Percentiles rank a stretch among this genome's conserved stretches.
phyloP scores from a whole-genome alignment of 1,140 invertebrate genomes.

The Aphis gossypii region DNA sequence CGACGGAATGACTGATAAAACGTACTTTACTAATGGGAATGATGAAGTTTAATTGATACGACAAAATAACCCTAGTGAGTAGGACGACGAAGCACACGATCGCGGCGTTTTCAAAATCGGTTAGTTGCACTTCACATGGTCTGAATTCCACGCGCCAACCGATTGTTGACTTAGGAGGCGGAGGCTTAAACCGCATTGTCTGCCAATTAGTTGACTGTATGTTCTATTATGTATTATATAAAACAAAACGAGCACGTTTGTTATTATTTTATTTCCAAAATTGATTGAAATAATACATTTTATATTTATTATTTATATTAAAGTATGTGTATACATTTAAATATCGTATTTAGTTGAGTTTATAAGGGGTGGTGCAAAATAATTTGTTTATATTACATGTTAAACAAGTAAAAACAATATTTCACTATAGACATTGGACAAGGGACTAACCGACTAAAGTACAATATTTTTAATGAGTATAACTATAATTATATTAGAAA shows the following conservation, averaged over 20 bases:
- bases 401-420: too few relatives aligned
- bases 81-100: slow-evolving; percentile 98
- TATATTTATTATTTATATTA: not conserved
- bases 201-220: slow-evolving; percentile 99
- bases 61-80: slow-evolving; percentile 94
- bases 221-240: slow-evolving; percentile 73
- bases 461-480: not conserved
- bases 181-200: slow-evolving; percentile 99
- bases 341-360: not conserved
- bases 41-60: slow-evolving; percentile 94
- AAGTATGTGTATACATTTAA: not conserved
- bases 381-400: not conserved
- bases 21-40: slow-evolving; percentile 95
- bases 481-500: not conserved
- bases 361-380: not conserved
- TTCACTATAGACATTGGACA: too few relatives aligned
- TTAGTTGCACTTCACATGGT: slow-evolving; percentile 97
- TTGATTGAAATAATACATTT: not conserved
- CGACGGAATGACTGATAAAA: not conserved
- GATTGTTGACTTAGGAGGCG: slow-evolving; percentile 91
- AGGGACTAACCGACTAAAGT: too few relatives aligned
- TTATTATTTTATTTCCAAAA: not conserved
- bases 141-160: slow-evolving; percentile 99
- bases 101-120: slow-evolving; percentile 99
- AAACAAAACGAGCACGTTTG: not conserved